Conservation (phyloP, 2,888 invertebrate species). For the Timema cristinae region DNA sequence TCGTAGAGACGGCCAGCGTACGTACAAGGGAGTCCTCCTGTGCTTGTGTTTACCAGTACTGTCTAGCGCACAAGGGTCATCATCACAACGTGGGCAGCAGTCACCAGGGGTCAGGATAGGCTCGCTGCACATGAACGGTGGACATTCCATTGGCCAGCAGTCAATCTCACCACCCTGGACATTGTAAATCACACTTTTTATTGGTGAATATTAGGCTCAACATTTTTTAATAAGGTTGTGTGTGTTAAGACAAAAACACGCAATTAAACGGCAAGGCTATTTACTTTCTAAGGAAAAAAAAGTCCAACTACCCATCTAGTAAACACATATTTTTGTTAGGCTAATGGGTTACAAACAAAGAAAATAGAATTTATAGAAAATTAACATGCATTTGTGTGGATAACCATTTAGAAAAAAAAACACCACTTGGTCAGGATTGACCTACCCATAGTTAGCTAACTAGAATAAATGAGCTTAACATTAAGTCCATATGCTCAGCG, state of each 20-base stretch:
- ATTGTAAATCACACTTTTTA: neutral
- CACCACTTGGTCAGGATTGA: too few species aligned
- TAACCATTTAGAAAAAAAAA: too few species aligned
- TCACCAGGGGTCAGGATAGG: conserved; percentile 60
- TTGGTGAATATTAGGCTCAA: too few species aligned
- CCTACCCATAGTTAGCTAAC: too few species aligned
- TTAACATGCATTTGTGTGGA: too few species aligned
- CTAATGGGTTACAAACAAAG: too few species aligned
- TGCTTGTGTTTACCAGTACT: conserved; percentile 8
- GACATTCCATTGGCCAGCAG: conserved; percentile 85
- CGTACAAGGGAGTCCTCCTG: conserved; percentile 55
- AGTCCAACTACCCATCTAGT: too few species aligned
- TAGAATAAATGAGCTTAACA: too few species aligned
- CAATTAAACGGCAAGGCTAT: neutral
- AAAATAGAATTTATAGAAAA: too few species aligned
- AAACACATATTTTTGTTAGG: too few species aligned
- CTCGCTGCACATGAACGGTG: conserved; percentile 60
- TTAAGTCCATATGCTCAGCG: too few species aligned
- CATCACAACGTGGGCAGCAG: conserved; percentile 68
- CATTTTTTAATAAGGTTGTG: neutral
- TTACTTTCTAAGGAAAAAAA: too few species aligned
- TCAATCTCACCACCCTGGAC: conserved; percentile 77
- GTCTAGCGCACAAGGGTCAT: conserved; percentile 48
- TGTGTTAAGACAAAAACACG: neutral
- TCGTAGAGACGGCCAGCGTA: conserved; percentile 57